These are phyloP conservation scores for Catocala nupta DNA, from an alignment of 2,888 invertebrate species.

Conservation along the genomic window DNA sequence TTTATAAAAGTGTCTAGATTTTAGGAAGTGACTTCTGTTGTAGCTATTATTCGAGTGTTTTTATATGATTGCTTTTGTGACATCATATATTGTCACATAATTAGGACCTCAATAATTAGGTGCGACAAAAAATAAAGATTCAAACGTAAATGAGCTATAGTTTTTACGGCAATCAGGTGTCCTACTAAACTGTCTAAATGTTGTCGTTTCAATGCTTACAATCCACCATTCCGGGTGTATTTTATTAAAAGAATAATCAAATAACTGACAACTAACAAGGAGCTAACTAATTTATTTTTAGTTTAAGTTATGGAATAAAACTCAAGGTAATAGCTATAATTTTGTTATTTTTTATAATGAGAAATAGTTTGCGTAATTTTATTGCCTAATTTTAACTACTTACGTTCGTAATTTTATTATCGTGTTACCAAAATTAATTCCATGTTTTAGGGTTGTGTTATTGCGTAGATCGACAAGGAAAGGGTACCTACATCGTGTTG, in stretches of 20 bases:
- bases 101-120: no score
- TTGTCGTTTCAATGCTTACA: not conserved
- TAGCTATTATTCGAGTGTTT: no score
- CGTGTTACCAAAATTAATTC: not conserved
- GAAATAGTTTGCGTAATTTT: constrained; percentile 3
- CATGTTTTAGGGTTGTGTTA: not conserved
- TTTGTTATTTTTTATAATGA: constrained; percentile 2
- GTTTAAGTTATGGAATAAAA: constrained; percentile 1
- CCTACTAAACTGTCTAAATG: not conserved
- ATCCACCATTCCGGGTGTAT: not conserved
- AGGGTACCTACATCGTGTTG: no score
- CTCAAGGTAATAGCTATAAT: constrained; percentile 3
- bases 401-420: not conserved
- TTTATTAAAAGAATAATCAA: constrained; percentile 3
- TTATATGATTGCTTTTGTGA: no score
- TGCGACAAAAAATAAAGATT: no score
- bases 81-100: no score
- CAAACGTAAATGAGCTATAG: no score
- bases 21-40: no score
- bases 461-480: no score
- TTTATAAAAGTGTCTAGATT: not conserved
- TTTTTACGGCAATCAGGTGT: not conserved
- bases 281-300: constrained; percentile 5
- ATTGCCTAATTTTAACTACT: not conserved
- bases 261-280: constrained; percentile 5